Evolutionary conservation across 1,140 invertebrate genomes (phyloP).

Genomic region (Sitobion miscanthi): DNA sequence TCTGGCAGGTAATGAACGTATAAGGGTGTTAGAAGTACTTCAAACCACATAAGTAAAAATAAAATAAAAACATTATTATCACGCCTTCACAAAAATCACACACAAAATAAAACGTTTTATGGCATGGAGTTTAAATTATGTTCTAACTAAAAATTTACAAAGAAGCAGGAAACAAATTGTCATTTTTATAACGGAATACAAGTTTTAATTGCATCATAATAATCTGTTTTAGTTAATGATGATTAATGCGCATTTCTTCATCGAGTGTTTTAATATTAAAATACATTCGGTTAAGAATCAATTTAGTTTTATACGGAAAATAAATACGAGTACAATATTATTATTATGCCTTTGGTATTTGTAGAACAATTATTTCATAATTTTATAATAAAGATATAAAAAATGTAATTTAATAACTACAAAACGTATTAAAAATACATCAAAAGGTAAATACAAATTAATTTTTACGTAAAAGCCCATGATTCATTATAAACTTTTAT

Average conservation of each 20-base stretch:
- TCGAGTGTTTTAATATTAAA: too few relatives aligned
- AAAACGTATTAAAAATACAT: background rate
- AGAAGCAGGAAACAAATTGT: background rate
- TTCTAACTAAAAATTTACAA: background rate
- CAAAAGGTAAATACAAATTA: background rate
- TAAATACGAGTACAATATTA: too few relatives aligned
- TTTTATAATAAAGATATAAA: background rate
- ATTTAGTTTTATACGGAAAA: too few relatives aligned
- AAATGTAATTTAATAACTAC: background rate
- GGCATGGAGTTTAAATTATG: background rate
- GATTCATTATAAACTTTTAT: background rate
- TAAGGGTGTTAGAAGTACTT: slow-evolving; percentile 32
- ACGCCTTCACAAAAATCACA: background rate
- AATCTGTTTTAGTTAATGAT: too few relatives aligned
- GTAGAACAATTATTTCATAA: background rate
- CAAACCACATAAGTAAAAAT: background rate
- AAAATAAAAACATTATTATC: background rate
- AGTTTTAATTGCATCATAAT: too few relatives aligned
- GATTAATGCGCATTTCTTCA: too few relatives aligned
- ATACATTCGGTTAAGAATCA: too few relatives aligned
- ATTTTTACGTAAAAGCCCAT: background rate
- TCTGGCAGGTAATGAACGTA: background rate
- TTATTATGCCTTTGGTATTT: too few relatives aligned
- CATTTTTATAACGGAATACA: background rate
- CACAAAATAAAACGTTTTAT: background rate